Conservation (phyloP, 2,888 invertebrate genomes). For the Scaptomyza polygonia region DNA sequence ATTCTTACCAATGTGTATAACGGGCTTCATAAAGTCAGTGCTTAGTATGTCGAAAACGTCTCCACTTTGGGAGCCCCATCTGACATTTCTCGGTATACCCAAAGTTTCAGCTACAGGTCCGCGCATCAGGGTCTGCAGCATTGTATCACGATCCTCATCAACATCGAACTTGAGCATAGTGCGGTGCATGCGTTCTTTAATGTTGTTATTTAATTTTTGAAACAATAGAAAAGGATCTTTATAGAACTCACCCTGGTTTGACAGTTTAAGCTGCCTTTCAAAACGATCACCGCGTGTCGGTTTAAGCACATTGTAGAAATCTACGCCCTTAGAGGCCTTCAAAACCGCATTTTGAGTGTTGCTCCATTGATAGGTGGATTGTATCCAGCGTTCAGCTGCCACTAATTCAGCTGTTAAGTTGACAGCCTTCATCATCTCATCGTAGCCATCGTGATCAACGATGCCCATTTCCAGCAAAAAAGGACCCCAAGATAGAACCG, state of each 20-base stretch:
- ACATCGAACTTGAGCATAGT: constrained; percentile 77
- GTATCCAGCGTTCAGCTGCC: constrained; percentile 86
- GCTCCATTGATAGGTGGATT: constrained; percentile 88
- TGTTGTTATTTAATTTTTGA: too few species aligned
- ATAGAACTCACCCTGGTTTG: constrained; percentile 36
- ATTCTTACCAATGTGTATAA: constrained; percentile 87
- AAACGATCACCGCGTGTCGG: constrained; percentile 67
- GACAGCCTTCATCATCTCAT: constrained; percentile 86
- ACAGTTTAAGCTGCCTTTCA: constrained; percentile 15
- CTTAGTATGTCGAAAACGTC: constrained; percentile 87
- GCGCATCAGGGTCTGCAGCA: constrained; percentile 88
- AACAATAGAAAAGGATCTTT: accelerated
- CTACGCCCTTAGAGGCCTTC: constrained; percentile 87
- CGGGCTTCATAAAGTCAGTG: constrained; percentile 93
- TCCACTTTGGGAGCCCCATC: constrained; percentile 88
- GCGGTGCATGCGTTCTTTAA: constrained; percentile 57
- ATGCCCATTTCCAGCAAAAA: constrained; percentile 90
- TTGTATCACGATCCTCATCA: constrained; percentile 74
- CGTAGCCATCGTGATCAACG: constrained; percentile 88
- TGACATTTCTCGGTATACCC: constrained; percentile 87
- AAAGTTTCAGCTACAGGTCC: constrained; percentile 88
- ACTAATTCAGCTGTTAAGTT: constrained; percentile 86
- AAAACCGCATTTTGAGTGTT: constrained; percentile 87
- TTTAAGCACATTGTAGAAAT: constrained; percentile 91
- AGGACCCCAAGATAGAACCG: constrained; percentile 93